Evolutionary conservation across 2,113 vertebrate species (phyloP).

Genomic region (Coptodon bakossiorum): DNA sequence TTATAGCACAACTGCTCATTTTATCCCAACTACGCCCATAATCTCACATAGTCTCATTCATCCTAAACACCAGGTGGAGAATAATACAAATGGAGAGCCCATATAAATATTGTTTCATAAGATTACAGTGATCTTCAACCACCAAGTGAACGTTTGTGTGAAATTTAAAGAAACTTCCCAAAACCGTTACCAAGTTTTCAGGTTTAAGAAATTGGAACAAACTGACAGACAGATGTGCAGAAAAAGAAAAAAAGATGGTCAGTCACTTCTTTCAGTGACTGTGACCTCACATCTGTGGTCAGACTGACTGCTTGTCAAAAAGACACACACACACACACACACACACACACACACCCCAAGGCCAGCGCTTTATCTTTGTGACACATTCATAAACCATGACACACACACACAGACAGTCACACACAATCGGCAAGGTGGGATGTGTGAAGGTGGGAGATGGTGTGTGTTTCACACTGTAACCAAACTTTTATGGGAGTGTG

Average conservation of each 20-base stretch:
- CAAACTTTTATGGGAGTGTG: not conserved
- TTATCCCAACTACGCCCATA: not conserved
- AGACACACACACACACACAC: not conserved
- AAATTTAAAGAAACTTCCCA: not conserved
- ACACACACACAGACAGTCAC: not conserved
- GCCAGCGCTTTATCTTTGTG: constrained; percentile 35
- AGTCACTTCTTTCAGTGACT: not conserved
- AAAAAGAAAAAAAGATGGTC: not conserved
- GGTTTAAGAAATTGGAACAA: not conserved
- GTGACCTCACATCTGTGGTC: not conserved
- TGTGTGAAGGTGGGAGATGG: not conserved
- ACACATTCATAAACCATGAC: constrained; percentile 34
- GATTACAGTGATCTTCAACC: not conserved
- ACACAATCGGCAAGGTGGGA: not conserved
- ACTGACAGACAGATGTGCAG: not conserved
- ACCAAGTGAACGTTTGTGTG: not conserved
- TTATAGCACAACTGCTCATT: not conserved
- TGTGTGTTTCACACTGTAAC: not conserved
- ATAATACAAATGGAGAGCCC: not conserved
- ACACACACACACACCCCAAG: not conserved
- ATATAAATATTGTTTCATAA: not conserved
- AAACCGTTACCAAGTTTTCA: not conserved
- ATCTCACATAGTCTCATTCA: not conserved
- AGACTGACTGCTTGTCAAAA: not conserved
- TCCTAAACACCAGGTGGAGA: not conserved